Conservation (phyloP, 30 jellyfish, hydroid and myxozoan species). For the Chrysaora quinquecirrha region DNA sequence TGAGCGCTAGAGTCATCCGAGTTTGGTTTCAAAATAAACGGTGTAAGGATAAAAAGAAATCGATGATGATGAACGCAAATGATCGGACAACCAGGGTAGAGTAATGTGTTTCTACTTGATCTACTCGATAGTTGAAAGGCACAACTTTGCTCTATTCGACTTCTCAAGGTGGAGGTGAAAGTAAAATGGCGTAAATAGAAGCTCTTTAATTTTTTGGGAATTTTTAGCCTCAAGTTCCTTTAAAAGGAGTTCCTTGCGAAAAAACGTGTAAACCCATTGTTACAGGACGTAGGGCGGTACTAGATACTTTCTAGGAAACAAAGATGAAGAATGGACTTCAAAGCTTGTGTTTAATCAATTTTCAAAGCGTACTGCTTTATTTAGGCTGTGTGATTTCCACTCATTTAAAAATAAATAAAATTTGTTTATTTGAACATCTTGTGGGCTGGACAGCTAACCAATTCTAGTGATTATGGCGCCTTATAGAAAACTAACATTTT, state of each 20-base stretch:
- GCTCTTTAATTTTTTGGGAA: too few relatives aligned
- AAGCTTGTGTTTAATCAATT: too few relatives aligned
- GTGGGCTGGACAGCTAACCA: slow-evolving; percentile 18
- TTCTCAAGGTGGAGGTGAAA: too few relatives aligned
- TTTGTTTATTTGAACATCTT: neutral
- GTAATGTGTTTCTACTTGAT: neutral
- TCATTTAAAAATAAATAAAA: neutral
- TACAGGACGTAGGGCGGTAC: too few relatives aligned
- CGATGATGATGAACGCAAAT: slow-evolving; percentile 38
- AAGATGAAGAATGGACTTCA: too few relatives aligned
- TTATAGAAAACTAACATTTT: neutral
- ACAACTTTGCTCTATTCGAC: too few relatives aligned
- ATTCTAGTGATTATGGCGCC: slow-evolving; percentile 1
- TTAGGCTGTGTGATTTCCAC: neutral
- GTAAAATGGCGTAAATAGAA: too few relatives aligned
- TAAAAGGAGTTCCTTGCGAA: too few relatives aligned
- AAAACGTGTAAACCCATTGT: too few relatives aligned
- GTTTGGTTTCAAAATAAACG: slow-evolving; percentile 94
- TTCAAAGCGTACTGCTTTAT: neutral
- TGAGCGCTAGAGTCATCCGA: slow-evolving; percentile 86
- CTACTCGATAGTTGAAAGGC: too few relatives aligned
- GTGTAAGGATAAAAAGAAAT: slow-evolving; percentile 86
- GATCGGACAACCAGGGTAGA: slow-evolving; percentile 47
- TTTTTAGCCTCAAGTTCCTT: too few relatives aligned
- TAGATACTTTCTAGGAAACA: too few relatives aligned